phyloP scores from a whole-genome alignment of 1,140 invertebrate genomes.

The Drosophila punjabiensis region DNA sequence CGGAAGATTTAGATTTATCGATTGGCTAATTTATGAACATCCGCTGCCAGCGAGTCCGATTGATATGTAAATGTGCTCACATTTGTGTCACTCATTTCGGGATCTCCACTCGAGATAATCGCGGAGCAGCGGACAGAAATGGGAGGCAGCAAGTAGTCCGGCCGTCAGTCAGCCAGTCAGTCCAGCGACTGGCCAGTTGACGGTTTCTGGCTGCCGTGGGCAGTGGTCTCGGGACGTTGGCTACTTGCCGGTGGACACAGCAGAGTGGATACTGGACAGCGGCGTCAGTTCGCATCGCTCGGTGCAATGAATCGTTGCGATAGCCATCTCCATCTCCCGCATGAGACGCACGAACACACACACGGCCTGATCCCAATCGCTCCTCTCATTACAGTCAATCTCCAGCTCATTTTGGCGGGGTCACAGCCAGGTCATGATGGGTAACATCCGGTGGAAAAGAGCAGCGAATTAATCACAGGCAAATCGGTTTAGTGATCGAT shows the following conservation, averaged over 20 bases:
- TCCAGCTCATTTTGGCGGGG: slow-evolving; percentile 68
- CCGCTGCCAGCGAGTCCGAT: slow-evolving; percentile 68
- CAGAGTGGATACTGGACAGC: slow-evolving; percentile 15
- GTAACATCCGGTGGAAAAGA: slow-evolving; percentile 56
- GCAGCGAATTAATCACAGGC: neutral
- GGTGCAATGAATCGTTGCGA: slow-evolving; percentile 76
- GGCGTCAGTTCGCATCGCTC: slow-evolving; percentile 53
- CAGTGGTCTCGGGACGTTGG: slow-evolving; percentile 10
- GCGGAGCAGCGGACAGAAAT: slow-evolving; percentile 26
- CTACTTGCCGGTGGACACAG: neutral
- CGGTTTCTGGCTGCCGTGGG: slow-evolving; percentile 19
- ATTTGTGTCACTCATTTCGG: slow-evolving; percentile 77
- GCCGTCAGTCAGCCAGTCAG: slow-evolving; percentile 7
- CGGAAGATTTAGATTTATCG: slow-evolving; percentile 78
- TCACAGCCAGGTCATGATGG: slow-evolving; percentile 66
- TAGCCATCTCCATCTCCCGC: slow-evolving; percentile 70
- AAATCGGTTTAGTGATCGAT: neutral
- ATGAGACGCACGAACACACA: slow-evolving; percentile 77
- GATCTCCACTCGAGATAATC: slow-evolving; percentile 42
- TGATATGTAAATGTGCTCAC: slow-evolving; percentile 84
- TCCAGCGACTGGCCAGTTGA: slow-evolving; percentile 23
- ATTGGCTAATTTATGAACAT: slow-evolving; percentile 85
- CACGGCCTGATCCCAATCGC: slow-evolving; percentile 62
- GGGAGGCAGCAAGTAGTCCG: slow-evolving; percentile 40
- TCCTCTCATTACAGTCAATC: slow-evolving; percentile 80